Evolutionary conservation across 2,888 invertebrate species (phyloP).

Genomic region (Dasypolia templi): DNA sequence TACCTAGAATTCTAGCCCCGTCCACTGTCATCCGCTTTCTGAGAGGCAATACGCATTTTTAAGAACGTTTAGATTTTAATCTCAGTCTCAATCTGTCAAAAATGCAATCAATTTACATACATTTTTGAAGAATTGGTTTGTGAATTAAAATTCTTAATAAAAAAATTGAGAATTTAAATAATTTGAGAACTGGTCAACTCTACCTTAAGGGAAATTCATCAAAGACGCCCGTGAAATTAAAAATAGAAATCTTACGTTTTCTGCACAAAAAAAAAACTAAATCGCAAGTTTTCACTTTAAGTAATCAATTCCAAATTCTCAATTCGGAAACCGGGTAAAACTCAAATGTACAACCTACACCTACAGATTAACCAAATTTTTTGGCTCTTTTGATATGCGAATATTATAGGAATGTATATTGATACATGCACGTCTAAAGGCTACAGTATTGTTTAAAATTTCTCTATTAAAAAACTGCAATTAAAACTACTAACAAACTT

Average conservation of each 20-base stretch:
- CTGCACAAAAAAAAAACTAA: neutral
- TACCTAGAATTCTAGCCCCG: neutral
- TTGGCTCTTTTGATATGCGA: neutral
- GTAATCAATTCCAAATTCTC: neutral
- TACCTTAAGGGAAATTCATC: neutral
- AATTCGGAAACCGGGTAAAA: neutral
- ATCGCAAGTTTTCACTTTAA: neutral
- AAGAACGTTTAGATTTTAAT: no score
- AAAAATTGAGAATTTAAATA: neutral
- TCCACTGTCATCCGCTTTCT: neutral
- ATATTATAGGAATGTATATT: neutral
- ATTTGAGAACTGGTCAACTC: neutral
- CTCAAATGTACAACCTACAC: no score
- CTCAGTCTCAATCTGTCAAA: no score
- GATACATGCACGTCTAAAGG: no score
- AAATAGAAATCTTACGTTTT: no score
- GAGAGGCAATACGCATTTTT: no score
- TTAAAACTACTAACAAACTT: slow-evolving; percentile 22
- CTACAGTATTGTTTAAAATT: neutral
- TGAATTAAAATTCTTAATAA: no score
- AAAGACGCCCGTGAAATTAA: neutral
- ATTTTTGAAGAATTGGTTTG: no score
- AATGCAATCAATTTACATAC: no score
- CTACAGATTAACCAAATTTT: neutral
- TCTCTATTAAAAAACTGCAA: neutral